A percentile compares a stretch with the other conserved stretches of the same genome.
phyloP scores from a whole-genome alignment of 2,888 invertebrate species.

The Cephus rjabovi region DNA sequence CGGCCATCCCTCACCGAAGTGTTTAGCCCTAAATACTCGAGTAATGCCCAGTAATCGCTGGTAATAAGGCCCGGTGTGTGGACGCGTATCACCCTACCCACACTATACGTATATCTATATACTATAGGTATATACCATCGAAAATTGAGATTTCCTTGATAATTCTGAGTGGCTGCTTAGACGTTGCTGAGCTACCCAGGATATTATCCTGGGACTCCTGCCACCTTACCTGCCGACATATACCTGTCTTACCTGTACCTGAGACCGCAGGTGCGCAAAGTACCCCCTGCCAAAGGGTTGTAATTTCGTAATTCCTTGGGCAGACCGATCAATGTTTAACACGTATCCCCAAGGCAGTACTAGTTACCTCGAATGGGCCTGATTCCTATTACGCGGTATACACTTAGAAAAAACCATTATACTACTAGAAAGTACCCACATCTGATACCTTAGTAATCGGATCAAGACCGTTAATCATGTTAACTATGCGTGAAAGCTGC shows the following conservation, averaged over 20 bases:
- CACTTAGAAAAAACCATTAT: background rate
- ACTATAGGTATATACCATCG: background rate
- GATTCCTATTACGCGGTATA: background rate
- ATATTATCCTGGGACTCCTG: background rate
- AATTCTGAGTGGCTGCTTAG: background rate
- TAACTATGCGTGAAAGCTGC: background rate
- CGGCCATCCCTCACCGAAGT: slow-evolving; percentile 40
- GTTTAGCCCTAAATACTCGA: slow-evolving; percentile 58
- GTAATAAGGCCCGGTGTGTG: slow-evolving; percentile 45
- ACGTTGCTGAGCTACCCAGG: background rate
- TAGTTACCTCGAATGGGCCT: background rate
- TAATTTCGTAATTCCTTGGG: background rate
- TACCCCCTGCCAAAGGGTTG: background rate
- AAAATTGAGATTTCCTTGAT: background rate
- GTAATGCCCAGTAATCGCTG: slow-evolving; percentile 56
- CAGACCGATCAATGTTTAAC: background rate
- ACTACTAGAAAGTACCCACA: background rate
- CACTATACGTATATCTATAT: background rate
- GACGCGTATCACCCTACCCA: background rate
- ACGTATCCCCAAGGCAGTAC: background rate
- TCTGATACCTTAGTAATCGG: background rate
- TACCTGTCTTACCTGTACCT: background rate
- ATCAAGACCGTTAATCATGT: background rate
- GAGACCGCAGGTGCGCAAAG: background rate
- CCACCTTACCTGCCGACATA: background rate